phyloP scores from a whole-genome alignment of 2,113 vertebrate genomes.

The Perca schrenkii region DNA sequence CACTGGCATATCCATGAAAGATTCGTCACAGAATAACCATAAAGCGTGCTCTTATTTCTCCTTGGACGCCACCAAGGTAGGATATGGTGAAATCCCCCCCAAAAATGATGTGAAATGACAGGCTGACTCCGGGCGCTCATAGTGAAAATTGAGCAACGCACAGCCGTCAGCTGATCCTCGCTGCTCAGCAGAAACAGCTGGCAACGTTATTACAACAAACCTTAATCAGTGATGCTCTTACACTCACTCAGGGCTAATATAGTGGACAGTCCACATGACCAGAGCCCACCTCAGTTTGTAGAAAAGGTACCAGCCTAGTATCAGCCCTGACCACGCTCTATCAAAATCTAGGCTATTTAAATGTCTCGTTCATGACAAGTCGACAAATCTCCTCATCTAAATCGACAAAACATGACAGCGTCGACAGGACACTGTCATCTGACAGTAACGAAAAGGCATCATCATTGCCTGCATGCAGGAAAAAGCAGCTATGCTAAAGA shows the following conservation, averaged over 20 bases:
- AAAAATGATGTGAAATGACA: constrained; percentile 53
- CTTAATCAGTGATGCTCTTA: constrained; percentile 37
- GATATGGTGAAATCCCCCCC: constrained; percentile 34
- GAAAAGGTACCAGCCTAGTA: constrained; percentile 16
- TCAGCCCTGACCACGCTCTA: constrained; percentile 9
- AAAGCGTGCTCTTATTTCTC: constrained; percentile 62
- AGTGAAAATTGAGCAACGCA: constrained; percentile 59
- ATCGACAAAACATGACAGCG: constrained; percentile 37
- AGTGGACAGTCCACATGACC: constrained; percentile 66
- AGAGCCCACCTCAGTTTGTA: constrained; percentile 12
- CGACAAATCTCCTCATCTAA: constrained; percentile 20
- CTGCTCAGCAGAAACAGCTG: constrained; percentile 70
- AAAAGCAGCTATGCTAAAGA: constrained; percentile 75
- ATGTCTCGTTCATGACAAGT: constrained; percentile 28
- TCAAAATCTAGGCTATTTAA: not conserved
- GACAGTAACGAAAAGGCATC: constrained; percentile 33
- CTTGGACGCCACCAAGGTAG: constrained; percentile 68
- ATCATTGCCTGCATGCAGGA: constrained; percentile 30
- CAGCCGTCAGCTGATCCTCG: constrained; percentile 61
- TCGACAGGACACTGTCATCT: constrained; percentile 57
- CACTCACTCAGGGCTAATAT: constrained; percentile 48
- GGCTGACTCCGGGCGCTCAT: constrained; percentile 51
- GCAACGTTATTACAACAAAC: constrained; percentile 56
- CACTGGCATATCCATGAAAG: constrained; percentile 63
- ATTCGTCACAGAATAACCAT: constrained; percentile 58